Percentiles rank a stretch among this genome's conserved stretches.
phyloP scores from a whole-genome alignment of 2,888 invertebrate species.

The Gortyna flavago region DNA sequence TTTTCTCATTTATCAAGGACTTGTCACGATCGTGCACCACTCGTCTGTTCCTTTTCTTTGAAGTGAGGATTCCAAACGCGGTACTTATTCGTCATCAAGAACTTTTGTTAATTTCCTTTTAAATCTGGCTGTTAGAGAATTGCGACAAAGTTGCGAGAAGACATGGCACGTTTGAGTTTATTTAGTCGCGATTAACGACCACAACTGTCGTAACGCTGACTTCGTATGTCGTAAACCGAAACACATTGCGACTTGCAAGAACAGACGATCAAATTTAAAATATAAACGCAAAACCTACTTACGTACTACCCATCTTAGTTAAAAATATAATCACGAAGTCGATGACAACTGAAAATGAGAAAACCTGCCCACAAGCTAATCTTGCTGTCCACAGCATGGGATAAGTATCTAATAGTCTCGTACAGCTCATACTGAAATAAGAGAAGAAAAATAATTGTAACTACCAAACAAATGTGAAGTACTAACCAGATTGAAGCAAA shows the following conservation, averaged over 20 bases:
- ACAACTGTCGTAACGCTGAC: conserved; percentile 71
- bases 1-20: conserved; percentile 19
- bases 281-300: conserved; percentile 2
- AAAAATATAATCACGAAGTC: not conserved
- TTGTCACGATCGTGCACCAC: conserved; percentile 10
- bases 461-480: not conserved
- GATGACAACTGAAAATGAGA: not conserved
- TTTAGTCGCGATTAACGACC: conserved; percentile 76
- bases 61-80: conserved; percentile 35
- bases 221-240: conserved; percentile 71
- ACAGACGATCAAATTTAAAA: conserved; percentile 46
- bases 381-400: not conserved
- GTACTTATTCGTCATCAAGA: conserved; percentile 44
- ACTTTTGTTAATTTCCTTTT: conserved; percentile 54
- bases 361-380: not conserved
- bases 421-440: not conserved
- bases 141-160: conserved; percentile 74
- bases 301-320: no score
- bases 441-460: not conserved
- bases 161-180: conserved; percentile 67
- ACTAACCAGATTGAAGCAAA: not conserved
- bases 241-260: conserved; percentile 70
- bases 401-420: not conserved
- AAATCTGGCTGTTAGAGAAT: conserved; percentile 66
- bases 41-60: conserved; percentile 31